Evolutionary conservation across 2,113 vertebrate genomes (phyloP).

Genomic region (Muscicapa adusta): DNA sequence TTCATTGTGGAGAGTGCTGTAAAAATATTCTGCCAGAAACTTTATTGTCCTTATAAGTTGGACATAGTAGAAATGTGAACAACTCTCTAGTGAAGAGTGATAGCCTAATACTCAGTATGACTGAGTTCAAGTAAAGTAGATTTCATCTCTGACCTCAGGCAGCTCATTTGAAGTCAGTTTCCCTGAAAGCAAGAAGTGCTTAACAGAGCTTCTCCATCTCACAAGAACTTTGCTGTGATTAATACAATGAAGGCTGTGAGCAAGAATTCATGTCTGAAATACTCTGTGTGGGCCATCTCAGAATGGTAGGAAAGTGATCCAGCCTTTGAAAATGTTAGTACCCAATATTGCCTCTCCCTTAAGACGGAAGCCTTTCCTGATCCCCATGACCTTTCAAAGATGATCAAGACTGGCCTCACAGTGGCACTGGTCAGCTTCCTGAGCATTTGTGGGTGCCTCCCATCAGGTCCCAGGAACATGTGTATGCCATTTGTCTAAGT

Average conservation of each 20-base stretch:
- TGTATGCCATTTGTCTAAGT: not conserved
- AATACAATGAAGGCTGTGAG: not conserved
- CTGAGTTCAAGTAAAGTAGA: not conserved
- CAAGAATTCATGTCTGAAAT: not conserved
- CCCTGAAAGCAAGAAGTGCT: not conserved
- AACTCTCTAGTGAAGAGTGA: not conserved
- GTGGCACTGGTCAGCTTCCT: not conserved
- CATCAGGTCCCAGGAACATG: not conserved
- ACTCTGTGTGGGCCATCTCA: not conserved
- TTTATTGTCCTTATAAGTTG: not conserved
- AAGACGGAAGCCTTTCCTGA: not conserved
- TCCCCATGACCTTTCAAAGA: not conserved
- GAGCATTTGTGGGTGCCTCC: not conserved
- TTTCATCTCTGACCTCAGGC: not conserved
- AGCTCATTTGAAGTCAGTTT: not conserved
- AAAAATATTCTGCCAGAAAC: not conserved
- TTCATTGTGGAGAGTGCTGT: not conserved
- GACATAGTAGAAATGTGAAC: not conserved
- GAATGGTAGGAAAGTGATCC: not conserved
- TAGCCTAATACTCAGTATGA: not conserved
- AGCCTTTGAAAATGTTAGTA: not conserved
- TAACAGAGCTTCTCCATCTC: not conserved
- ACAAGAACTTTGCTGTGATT: not conserved
- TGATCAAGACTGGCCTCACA: not conserved
- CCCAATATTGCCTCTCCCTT: not conserved